Percentiles rank a stretch among this genome's conserved stretches.
Conservation (phyloP, 2,113 vertebrate species). For the Athene cunicularia region DNA sequence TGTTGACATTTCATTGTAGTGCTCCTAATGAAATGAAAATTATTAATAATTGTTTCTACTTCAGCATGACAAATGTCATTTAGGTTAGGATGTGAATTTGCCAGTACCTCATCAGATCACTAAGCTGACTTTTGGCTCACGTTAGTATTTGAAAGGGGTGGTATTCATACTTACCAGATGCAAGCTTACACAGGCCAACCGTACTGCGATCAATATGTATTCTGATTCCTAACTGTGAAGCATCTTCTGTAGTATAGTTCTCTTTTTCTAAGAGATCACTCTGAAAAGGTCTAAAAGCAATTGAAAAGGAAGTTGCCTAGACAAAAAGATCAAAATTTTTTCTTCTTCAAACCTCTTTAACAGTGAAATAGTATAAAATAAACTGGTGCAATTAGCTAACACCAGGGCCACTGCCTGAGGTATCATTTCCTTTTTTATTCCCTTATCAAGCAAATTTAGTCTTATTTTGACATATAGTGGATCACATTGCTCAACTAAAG, state of each 20-base stretch:
- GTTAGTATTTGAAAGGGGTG: background rate
- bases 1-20: conserved; percentile 87
- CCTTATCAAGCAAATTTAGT: background rate
- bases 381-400: background rate
- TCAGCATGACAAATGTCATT: conserved; percentile 82
- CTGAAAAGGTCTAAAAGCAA: background rate
- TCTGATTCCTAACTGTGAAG: background rate
- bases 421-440: background rate
- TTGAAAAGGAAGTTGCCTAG: background rate
- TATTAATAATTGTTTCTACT: conserved; percentile 82
- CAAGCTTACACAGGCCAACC: background rate
- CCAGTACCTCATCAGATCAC: conserved; percentile 23
- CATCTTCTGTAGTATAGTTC: background rate
- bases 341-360: background rate
- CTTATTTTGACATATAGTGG: background rate
- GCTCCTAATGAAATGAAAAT: conserved; percentile 83
- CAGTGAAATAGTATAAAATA: background rate
- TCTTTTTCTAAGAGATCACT: background rate
- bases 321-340: background rate
- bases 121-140: conserved; percentile 3
- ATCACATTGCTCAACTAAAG: background rate
- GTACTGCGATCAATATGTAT: too few relatives aligned
- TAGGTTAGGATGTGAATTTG: conserved; percentile 63
- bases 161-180: background rate
- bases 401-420: background rate